Evolutionary conservation across 2,888 invertebrate genomes (phyloP), one percentile per base, ranked within the genome.

Genomic region (Apodemia duryi): DNA sequence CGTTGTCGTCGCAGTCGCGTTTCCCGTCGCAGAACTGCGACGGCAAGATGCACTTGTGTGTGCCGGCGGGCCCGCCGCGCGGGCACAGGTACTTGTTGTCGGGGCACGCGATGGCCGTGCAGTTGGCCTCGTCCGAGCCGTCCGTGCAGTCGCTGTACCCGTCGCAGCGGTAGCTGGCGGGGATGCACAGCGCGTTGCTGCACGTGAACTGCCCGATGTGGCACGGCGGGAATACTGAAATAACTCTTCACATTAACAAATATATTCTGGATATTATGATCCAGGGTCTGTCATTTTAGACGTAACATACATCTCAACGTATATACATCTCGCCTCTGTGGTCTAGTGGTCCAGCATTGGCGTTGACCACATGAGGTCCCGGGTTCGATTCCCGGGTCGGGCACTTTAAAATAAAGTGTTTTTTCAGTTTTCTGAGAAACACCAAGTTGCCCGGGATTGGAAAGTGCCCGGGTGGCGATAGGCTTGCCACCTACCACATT

Each of bases 141-240:
- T 99, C 99, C 0, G 95, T 94, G 86, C 99, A 99, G 86, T 99
- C 99, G 70, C 95, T 93, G 89, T 96, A 96, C 38, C 97, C 97
- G 79, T 96, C 96, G 87, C 97, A 97, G 82, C 95, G 96, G 87
- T 96, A 97, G 63, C 95, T 94, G 63, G 94, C 94, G 0, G 98
- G 98, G 76, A 99, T 98, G 87, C 99, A 99, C 11, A 98, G 93
- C 0, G 97, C 96, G 88, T 98, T 98, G 72, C 95, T 95, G 88
- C 98, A 98, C 51, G 98, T 94, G 89, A 98, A 98, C 90, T 98
- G 98, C 2, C 96, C 96, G 74, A 95, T 95, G 80, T 96, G 96
- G 83, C 98, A 98, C 0, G 96, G 94, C 0, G 97, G 97, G 82
- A 98, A 98, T 87, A 95, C 97, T 97, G 86, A n/a, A 65, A 63